phyloP scores from a whole-genome alignment of 2,888 invertebrate species.

The Clusia tigrina region DNA sequence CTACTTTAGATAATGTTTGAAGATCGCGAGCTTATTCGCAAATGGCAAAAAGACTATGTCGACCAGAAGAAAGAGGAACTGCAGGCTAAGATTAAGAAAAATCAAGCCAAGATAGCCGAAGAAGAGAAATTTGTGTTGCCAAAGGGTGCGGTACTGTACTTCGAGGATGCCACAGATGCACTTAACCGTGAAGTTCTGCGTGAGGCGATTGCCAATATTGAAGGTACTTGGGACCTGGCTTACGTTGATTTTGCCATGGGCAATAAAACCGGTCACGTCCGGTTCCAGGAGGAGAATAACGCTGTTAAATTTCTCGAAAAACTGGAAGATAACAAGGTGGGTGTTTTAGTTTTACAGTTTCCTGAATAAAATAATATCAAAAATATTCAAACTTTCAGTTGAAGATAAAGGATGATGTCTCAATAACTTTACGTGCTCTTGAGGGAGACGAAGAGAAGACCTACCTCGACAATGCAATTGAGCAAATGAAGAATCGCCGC shows the following conservation, averaged over 20 bases:
- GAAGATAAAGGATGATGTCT: constrained; percentile 65
- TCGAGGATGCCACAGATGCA: constrained; percentile 70
- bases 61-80: constrained; percentile 75
- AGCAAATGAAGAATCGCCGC: constrained; percentile 70
- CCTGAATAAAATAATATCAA: neutral
- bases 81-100: constrained; percentile 69
- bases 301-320: constrained; percentile 73
- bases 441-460: constrained; percentile 78
- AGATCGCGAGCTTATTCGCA: constrained; percentile 71
- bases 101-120: constrained; percentile 56
- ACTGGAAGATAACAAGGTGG: constrained; percentile 72
- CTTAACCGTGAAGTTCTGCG: constrained; percentile 78
- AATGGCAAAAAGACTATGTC: constrained; percentile 76
- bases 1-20: constrained; percentile 69
- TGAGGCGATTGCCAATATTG: constrained; percentile 67
- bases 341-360: neutral
- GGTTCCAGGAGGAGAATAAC: constrained; percentile 74
- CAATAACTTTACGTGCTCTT: constrained; percentile 68
- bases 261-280: constrained; percentile 76
- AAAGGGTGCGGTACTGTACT: constrained; percentile 77
- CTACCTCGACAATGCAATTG: constrained; percentile 71
- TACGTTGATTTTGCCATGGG: constrained; percentile 81
- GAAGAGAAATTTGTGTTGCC: constrained; percentile 67
- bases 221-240: constrained; percentile 67
- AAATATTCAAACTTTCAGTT: constrained; percentile 38